These are phyloP conservation scores for Ectropis crepuscularia DNA, from an alignment of 2,888 invertebrate species.

Conservation along the genomic window DNA sequence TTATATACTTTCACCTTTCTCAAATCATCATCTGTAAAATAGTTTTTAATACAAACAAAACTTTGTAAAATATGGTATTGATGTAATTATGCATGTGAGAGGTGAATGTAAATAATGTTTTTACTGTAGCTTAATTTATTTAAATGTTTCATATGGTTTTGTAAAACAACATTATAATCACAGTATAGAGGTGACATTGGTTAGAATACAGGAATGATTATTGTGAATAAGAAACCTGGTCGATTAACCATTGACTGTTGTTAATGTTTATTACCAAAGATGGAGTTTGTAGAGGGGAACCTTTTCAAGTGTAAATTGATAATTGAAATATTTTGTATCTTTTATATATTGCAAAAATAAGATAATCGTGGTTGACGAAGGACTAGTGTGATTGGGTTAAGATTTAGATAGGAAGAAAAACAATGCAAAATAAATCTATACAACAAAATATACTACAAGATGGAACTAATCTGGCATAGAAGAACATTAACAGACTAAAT, in stretches of 20 bases:
- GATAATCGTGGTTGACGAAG: constrained; percentile 70
- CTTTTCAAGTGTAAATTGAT: constrained; percentile 76
- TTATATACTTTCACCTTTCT: constrained; percentile 42
- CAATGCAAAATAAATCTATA: constrained; percentile 46
- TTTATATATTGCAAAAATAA: constrained; percentile 77
- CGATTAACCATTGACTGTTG: constrained; percentile 72
- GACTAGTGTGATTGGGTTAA: constrained; percentile 78
- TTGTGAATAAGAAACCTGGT: constrained; percentile 64
- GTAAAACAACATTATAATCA: constrained; percentile 39
- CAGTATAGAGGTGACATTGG: constrained; percentile 47
- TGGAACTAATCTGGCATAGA: constrained; percentile 24
- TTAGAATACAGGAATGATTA: constrained; percentile 56
- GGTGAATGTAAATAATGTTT: constrained; percentile 29
- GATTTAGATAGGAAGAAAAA: constrained; percentile 69
- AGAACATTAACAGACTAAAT: constrained; percentile 23
- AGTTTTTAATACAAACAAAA: constrained; percentile 15
- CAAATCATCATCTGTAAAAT: constrained; percentile 21
- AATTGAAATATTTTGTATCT: constrained; percentile 79
- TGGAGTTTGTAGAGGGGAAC: constrained; percentile 70
- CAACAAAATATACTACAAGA: constrained; percentile 33
- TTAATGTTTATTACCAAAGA: constrained; percentile 82
- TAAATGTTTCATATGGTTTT: constrained; percentile 39
- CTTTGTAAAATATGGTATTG: constrained; percentile 13
- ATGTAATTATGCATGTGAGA: constrained; percentile 32
- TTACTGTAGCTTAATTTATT: constrained; percentile 34